These are phyloP conservation scores for Hippasteria phrygiana DNA, from an alignment of 53 echinoderm and acorn worm species.

Conservation along the genomic window DNA sequence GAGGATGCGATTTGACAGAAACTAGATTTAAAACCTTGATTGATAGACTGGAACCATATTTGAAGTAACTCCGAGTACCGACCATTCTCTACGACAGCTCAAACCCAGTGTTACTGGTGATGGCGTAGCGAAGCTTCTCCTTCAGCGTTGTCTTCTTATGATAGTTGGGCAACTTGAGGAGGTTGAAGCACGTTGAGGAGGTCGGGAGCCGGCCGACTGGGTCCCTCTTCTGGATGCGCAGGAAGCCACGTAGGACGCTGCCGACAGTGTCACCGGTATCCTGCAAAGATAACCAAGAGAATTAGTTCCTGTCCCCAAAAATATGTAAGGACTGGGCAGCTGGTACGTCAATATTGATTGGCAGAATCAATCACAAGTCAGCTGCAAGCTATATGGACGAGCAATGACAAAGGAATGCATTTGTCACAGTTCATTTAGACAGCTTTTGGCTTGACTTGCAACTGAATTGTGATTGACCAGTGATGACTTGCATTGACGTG, in stretches of 20 bases:
- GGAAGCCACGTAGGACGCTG: conserved; percentile 93
- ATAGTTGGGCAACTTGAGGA: conserved; percentile 98
- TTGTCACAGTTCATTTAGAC: no score
- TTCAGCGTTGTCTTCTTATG: conserved; percentile 95
- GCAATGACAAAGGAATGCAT: no score
- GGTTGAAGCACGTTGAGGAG: conserved; percentile 98
- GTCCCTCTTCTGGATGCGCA: conserved; percentile 93
- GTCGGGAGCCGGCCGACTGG: conserved; percentile 97
- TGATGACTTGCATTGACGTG: no score
- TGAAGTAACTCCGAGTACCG: no score
- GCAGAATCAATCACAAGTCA: no score
- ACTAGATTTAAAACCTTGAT: no score
- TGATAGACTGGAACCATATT: no score
- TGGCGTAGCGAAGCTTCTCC: conserved; percentile 96
- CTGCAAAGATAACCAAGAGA: conserved; percentile 46
- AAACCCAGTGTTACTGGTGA: conserved; percentile 99
- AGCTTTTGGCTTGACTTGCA: no score
- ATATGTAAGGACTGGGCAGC: background rate
- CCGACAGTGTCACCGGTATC: conserved; percentile 99
- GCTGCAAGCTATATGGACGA: no score
- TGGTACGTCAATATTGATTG: no score
- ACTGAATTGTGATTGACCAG: no score
- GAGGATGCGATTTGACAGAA: no score
- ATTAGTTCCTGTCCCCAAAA: background rate
- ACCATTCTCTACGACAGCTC: conserved; percentile 74